Base-by-base conservation (phyloP, 2,797 vertebrate species). In the Chelon auratus region DNA sequence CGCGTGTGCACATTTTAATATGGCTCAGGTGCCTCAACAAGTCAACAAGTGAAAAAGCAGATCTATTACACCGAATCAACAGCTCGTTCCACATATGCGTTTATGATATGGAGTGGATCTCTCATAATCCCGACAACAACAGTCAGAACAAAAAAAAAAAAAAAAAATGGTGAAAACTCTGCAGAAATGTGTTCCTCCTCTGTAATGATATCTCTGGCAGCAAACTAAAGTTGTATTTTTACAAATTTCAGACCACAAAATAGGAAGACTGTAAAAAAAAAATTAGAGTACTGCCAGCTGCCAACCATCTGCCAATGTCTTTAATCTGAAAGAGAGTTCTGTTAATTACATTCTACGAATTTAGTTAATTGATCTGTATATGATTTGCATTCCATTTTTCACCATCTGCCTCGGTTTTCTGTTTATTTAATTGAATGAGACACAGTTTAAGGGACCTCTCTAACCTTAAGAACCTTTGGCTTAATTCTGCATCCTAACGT, bases 221-320 rank as follows among this genome's bases (percentile, higher is more conserved):
- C 12, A n/a, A 20, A 2, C n/a, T n/a, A 55, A 73, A 69, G 10
- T 26, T 39, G 3, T 6, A 61, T 61, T 66, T 68, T 71, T 45
- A 43, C 43, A 24, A 53, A 45, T 56, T 58, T 55, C 9, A 62
- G 17, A 20, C 8, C 13, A 33, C 47, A 36, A n/a, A 75, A 69
- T 37, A 45, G 2, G 54, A 50, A 62, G 26, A 60, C 4, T 56
- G 30, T 39, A 37, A 69, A 52, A 77, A 14, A 62, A 20, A 26
- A 26, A 33, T 33, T 1, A 1, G 2, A 33, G 30, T 26, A 40
- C 47, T 68, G 55, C 75, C 80, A 86, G 69, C 75, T 84, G 76
- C 66, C 57, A 76, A 40, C 80, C 83, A 80, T 87, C 83, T 89
- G 81, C 76, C 74, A 48, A 10, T 2, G 22, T 57, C 37, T 82